Evolutionary conservation across 2,113 vertebrate genomes (phyloP), one percentile per base, ranked within the genome.

Genomic region (Himantopus leucocephalus): DNA sequence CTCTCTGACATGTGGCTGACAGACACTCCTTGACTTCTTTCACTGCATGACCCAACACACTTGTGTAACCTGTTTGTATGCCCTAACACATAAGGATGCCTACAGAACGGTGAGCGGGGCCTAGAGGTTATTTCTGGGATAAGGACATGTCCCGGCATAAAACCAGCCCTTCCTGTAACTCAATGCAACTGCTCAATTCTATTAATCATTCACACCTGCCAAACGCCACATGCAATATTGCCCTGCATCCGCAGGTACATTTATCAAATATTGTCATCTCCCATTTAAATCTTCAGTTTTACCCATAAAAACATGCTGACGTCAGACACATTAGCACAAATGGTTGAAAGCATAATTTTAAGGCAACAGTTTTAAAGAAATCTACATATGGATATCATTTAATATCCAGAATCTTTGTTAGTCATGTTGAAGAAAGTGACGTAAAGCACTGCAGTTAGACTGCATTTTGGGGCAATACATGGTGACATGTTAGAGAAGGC

Each of bases 61-160:
- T 35, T 19, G 14, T 39, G 34, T 39, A n/a, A 37, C 34, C 19
- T 55, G 6, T 34, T 41, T 56, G 22, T 23, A 11, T 62, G 7
- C n/a, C 59, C 14, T 37, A 27, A 60, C 16, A 26, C 7, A 2
- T 14, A 62, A 34, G 16, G 35, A 26, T 56, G 32, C 27, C 27
- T 74, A 34, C 7, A 0, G 1, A 48, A 55, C 5, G 4, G 7
- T 30, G n/a, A 48, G 22, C 4, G 26, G 26, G 26, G 29, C n/a
- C 37, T 47, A 35, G 5, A 34, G 26, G 7, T 24, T 59, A 35
- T 35, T 63, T 64, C 50, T 53, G 37, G 4, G 16, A 41, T 8
- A 17, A 45, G 6, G 21, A 53, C 8, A 34, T 22, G 14, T 27
- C 37, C 37, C 1, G 1, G 7, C 26, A 27, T 35, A 53, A 88